Conservation (phyloP, 1,140 invertebrate species). For the Xylocopa sonorina region DNA sequence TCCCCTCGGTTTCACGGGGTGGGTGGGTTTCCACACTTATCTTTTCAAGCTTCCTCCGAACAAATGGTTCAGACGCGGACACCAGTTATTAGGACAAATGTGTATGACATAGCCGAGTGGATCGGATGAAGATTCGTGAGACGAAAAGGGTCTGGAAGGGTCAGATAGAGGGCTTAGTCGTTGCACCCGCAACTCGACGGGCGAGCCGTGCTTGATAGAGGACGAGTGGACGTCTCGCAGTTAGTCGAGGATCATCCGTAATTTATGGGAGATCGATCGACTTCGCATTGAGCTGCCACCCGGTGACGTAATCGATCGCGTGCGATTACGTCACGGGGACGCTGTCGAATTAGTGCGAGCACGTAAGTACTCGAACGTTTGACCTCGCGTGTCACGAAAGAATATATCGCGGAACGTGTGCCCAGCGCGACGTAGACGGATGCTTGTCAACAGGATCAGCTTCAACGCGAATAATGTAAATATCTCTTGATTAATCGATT, state of each 20-base stretch:
- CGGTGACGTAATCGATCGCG: slow-evolving; percentile 64
- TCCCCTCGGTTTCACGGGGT: no score
- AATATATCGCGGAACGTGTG: neutral
- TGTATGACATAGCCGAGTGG: slow-evolving; percentile 46
- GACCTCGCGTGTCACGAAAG: slow-evolving; percentile 8
- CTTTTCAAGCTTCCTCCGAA: neutral
- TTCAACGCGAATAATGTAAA: neutral
- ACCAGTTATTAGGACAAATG: slow-evolving; percentile 45
- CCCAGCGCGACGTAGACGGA: neutral
- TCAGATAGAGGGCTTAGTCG: slow-evolving; percentile 54
- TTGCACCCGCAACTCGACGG: slow-evolving; percentile 44
- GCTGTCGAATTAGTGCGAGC: slow-evolving; percentile 46
- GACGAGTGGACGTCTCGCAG: slow-evolving; percentile 58
- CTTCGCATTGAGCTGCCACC: slow-evolving; percentile 55
- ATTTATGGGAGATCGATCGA: slow-evolving; percentile 63
- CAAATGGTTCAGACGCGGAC: slow-evolving; percentile 13
- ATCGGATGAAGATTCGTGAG: slow-evolving; percentile 45
- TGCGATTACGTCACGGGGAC: slow-evolving; percentile 59
- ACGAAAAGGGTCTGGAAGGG: slow-evolving; percentile 49
- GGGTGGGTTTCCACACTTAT: neutral
- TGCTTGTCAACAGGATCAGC: neutral
- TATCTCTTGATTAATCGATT: neutral
- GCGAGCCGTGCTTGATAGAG: slow-evolving; percentile 47
- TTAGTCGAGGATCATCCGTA: slow-evolving; percentile 58
- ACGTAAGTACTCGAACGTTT: slow-evolving; percentile 14